Evolutionary conservation across 2,888 invertebrate genomes (phyloP), one percentile per base, ranked within the genome.

Genomic region (Eristalis pertinax): DNA sequence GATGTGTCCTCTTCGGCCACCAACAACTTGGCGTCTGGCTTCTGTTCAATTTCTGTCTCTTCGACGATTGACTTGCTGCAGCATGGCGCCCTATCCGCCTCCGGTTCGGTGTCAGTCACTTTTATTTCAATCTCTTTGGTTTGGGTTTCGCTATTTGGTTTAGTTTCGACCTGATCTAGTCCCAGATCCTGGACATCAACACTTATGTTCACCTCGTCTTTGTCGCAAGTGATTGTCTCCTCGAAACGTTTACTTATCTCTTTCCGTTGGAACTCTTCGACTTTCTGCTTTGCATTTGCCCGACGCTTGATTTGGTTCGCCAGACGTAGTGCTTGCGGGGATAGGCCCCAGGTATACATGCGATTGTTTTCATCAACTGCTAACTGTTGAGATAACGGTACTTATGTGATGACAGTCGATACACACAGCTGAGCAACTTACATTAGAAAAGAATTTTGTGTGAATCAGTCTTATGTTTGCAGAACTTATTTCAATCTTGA

Each of bases 371-470:
- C 93, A 85, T 95, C 95, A 81, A 96, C 94, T 50, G 95, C 96
- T 91, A 96, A 93, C 96, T 96, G 89, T 4, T 26, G 1, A 60
- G 5, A 26, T 24, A 24, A 92, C 50, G 15, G n/a, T 19, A 7
- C 5, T 3, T 43, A 19, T 43, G 2, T 89, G 79, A 89, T 88
- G 68, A 86, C 81, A 65, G 10, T n/a, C 41, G 50, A 68, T 75
- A 64, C 35, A 22, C 1, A 15, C 7, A 35, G 22, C 19, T 11
- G 4, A 11, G 62, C 10, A 2, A 82, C 95, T 94, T 94, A 96
- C 96, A 93, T 95, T 96, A 90, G 96, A 96, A 93, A 97, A 97
- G 93, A 96, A 96, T 89, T 95, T 95, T 67, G 96, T 93, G 89
- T 93, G 93, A 90, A 93, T 93, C 92, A 93, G 92, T 92, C 92